These are phyloP conservation scores for Myopa tessellatipennis DNA, from an alignment of 2,888 invertebrate species.

Conservation along the genomic window DNA sequence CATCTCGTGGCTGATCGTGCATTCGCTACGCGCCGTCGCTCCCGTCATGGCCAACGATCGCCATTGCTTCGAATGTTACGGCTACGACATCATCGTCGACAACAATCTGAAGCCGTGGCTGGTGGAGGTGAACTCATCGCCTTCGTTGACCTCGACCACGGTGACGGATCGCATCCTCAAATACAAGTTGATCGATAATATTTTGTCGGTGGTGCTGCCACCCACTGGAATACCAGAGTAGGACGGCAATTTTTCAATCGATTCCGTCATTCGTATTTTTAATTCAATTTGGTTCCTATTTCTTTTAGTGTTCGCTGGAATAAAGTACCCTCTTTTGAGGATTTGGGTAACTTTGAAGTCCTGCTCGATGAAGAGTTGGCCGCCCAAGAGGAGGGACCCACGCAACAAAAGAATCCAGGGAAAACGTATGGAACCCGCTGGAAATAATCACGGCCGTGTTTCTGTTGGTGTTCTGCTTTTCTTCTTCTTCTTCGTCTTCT, in stretches of 20 bases:
- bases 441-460: constrained; percentile 54
- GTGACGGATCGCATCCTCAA: constrained; percentile 94
- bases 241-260: constrained; percentile 37
- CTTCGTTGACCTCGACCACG: constrained; percentile 93
- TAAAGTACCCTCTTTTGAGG: constrained; percentile 79
- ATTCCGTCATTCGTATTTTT: background rate
- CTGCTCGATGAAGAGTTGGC: constrained; percentile 83
- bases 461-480: too few species aligned
- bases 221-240: constrained; percentile 87
- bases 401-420: constrained; percentile 46
- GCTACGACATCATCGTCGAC: constrained; percentile 95
- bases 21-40: constrained; percentile 91
- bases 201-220: constrained; percentile 89
- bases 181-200: constrained; percentile 92
- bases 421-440: constrained; percentile 59
- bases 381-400: constrained; percentile 49
- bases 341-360: constrained; percentile 86
- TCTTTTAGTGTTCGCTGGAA: constrained; percentile 79
- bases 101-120: constrained; percentile 94
- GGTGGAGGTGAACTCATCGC: constrained; percentile 94
- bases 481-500: too few species aligned
- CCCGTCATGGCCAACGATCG: constrained; percentile 93
- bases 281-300: background rate
- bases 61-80: constrained; percentile 84
- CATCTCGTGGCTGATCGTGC: constrained; percentile 90